Base-by-base conservation (phyloP, 1,140 invertebrate species). In the Eriosoma lanigerum region DNA sequence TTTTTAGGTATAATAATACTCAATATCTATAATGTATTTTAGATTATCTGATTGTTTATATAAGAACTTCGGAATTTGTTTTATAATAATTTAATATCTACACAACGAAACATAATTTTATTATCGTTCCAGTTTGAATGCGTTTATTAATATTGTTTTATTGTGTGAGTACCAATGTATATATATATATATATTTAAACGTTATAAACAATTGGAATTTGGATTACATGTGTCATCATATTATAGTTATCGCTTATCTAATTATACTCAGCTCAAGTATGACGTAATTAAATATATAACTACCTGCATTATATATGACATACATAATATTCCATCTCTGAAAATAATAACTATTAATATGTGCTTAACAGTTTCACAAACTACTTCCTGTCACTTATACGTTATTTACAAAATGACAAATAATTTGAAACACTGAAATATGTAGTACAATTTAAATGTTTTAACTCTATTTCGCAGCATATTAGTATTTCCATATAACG, bases 371-470 rank as follows among this genome's bases (percentile, higher is more conserved):
- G 73, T 46, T 76, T 60, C 24, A 75, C 13, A 38, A 21, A 76
- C 52, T 32, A 54, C 10, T 76, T 76, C 54, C 52, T 76, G 73
- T 26, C 3, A 38, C 8, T 70, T 32, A 21, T 32, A 8, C 9
- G 58, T 68, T 48, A 68, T 68, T 68, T 68, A 68, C 64, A 29
- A 29, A 38, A 19, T 56, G 26, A 56, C 26, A 75, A 56, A 75
- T 46, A 54, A 44, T 4, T 38, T 38, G 3, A 38, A 38, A 38
- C 8, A 4, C 3, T 38, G 32, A 38, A 38, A 38, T n/a, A n/a
- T 38, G 32, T 38, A 38, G 64, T 44, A 54, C 52, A n/a, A n/a
- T 19, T 54, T n/a, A 54, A 15, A 54, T 4, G 52, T n/a, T n/a
- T 54, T 54, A 54, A n/a, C n/a, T n/a, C n/a, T n/a, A n/a, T n/a